Conservation (phyloP, 1,140 invertebrate genomes). For the Dolichoris vasculosae region DNA sequence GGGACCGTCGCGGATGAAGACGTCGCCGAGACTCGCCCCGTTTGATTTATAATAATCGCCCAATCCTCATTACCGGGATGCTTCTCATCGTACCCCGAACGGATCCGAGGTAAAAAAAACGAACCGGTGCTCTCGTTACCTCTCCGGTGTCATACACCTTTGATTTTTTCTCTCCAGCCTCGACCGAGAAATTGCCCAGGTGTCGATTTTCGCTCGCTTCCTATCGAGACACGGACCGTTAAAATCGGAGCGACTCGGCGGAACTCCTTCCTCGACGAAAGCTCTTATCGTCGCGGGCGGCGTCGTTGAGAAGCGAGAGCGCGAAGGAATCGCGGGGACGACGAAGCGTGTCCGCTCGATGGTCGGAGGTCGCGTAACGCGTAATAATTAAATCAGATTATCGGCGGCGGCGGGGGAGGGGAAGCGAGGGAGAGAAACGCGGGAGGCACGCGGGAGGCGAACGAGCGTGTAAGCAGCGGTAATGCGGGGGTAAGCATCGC, state of each 20-base stretch:
- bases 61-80: conserved; percentile 65
- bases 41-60: conserved; percentile 71
- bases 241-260: no score
- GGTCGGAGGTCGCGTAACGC: conserved; percentile 60
- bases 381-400: conserved; percentile 70
- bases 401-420: not conserved
- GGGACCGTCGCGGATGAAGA: conserved; percentile 59
- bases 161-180: not conserved
- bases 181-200: not conserved
- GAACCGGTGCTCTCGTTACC: not conserved
- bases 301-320: not conserved
- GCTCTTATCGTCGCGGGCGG: not conserved
- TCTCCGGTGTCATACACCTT: not conserved
- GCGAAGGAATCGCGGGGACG: not conserved
- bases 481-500: conserved; percentile 62
- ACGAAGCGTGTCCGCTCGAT: conserved; percentile 15
- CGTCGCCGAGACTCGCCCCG: conserved; percentile 32
- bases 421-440: not conserved
- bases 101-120: not conserved
- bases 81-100: not conserved
- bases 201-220: not conserved
- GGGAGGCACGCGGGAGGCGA: not conserved
- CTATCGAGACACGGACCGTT: no score
- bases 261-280: no score
- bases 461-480: conserved; percentile 61